Evolutionary conservation across 2,113 vertebrate species (phyloP).

Genomic region (Salvelinus sp.): DNA sequence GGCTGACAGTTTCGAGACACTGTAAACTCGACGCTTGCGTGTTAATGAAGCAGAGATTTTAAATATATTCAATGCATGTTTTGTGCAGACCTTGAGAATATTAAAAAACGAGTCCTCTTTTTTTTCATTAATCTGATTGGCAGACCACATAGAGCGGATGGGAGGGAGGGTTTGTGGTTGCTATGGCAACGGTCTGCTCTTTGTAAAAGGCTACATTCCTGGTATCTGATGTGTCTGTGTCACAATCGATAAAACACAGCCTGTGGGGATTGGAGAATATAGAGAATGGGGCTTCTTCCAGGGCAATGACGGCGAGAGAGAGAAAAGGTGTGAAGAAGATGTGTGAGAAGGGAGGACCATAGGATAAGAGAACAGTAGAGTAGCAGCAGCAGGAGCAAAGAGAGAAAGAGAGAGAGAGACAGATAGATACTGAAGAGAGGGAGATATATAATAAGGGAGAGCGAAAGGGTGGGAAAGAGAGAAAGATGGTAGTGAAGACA

Average conservation of each 20-base stretch:
- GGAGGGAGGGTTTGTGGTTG: conserved; percentile 70
- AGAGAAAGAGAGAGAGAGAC: background rate
- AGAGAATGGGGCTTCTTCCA: conserved; percentile 50
- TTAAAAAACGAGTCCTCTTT: conserved; percentile 21
- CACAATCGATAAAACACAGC: conserved; percentile 63
- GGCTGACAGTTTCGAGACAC: conserved; percentile 56
- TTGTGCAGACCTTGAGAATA: conserved; percentile 20
- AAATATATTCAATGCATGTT: conserved; percentile 37
- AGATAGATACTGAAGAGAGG: background rate
- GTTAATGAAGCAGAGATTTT: conserved; percentile 31
- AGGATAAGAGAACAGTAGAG: conserved; percentile 2
- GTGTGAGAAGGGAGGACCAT: conserved; percentile 31
- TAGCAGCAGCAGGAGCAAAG: background rate
- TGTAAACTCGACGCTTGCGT: conserved; percentile 30
- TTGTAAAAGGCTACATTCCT: conserved; percentile 72
- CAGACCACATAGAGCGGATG: conserved; percentile 60
- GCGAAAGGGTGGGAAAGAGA: conserved; percentile 1
- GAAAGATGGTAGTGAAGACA: conserved; percentile 36
- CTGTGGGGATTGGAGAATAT: conserved; percentile 58
- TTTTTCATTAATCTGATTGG: conserved; percentile 68
- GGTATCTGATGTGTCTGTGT: conserved; percentile 71
- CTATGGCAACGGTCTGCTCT: conserved; percentile 72
- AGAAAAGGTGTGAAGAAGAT: conserved; percentile 45
- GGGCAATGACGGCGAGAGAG: conserved; percentile 34
- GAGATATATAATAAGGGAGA: conserved; percentile 43